Percentiles rank a stretch among this genome's conserved stretches.
These are phyloP conservation scores for Alexandromys fortis DNA, from an alignment of 2,113 vertebrate species.

Conservation along the genomic window DNA sequence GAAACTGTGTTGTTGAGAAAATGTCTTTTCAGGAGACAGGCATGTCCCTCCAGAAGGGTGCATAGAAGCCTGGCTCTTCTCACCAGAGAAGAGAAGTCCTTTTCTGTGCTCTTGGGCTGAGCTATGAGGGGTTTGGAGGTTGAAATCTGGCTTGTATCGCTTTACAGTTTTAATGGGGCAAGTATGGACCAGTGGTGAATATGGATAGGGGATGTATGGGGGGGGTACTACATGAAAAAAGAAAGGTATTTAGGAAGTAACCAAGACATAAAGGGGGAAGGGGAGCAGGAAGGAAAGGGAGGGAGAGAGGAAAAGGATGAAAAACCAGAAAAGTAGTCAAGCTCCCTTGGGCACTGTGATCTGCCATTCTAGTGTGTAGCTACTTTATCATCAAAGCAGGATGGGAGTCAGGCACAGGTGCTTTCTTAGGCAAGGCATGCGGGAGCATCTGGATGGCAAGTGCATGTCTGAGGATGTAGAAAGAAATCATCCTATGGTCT, in stretches of 20 bases:
- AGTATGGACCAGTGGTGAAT: too few relatives aligned
- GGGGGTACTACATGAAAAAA: neutral
- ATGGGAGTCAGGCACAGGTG: neutral
- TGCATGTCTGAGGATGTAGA: neutral
- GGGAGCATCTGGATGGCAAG: neutral
- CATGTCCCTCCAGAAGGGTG: neutral
- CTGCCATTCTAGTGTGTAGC: neutral
- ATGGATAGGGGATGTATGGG: neutral
- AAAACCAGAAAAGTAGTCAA: neutral
- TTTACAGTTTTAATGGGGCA: neutral
- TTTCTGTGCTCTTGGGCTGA: neutral
- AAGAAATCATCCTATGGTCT: too few relatives aligned
- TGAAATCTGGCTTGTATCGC: neutral
- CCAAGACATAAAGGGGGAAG: neutral
- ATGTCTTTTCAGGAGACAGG: conserved; percentile 6
- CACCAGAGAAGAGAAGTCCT: neutral
- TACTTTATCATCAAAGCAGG: too few relatives aligned
- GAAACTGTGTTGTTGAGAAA: neutral
- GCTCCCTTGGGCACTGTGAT: neutral
- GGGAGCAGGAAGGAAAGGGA: too few relatives aligned
- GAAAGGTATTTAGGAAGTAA: neutral
- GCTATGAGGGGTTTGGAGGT: neutral
- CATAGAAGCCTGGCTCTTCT: neutral
- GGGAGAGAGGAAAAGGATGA: neutral
- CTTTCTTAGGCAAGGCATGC: neutral